Evolutionary conservation across 1,140 invertebrate genomes (phyloP).

Genomic region (Heliothis virescens): DNA sequence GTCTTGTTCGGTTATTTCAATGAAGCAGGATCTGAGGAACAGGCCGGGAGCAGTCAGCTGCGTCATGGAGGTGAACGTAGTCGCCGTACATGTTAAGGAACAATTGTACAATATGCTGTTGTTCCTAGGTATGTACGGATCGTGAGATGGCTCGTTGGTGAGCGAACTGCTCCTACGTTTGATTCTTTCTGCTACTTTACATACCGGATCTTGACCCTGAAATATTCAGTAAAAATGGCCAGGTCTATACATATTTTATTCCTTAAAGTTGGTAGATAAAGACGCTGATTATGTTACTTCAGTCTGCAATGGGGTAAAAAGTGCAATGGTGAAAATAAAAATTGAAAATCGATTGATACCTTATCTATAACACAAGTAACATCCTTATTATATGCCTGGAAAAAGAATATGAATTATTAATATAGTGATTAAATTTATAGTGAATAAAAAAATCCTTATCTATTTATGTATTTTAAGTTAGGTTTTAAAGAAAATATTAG

Average conservation of each 20-base stretch:
- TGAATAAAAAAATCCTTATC: background rate
- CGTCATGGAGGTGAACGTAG: slow-evolving; percentile 66
- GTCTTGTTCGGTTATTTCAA: slow-evolving; percentile 38
- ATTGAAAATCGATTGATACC: slow-evolving; percentile 57
- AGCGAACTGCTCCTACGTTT: slow-evolving; percentile 50
- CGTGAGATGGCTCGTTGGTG: slow-evolving; percentile 60
- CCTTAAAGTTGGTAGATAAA: too few relatives aligned
- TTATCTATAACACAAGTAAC: slow-evolving; percentile 69
- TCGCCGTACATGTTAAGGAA: slow-evolving; percentile 57
- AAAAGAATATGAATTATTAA: slow-evolving; percentile 36
- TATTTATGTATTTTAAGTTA: background rate
- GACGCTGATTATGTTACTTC: too few relatives aligned
- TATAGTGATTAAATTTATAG: background rate
- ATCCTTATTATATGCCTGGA: slow-evolving; percentile 71
- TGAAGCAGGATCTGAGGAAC: slow-evolving; percentile 64
- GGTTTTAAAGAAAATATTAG: too few relatives aligned
- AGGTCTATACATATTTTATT: too few relatives aligned
- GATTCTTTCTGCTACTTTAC: slow-evolving; percentile 52
- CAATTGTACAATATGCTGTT: slow-evolving; percentile 69
- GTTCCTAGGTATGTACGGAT: slow-evolving; percentile 70
- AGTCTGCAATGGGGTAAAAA: too few relatives aligned
- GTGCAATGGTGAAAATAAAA: slow-evolving; percentile 6
- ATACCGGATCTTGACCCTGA: slow-evolving; percentile 65
- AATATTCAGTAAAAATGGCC: slow-evolving; percentile 50
- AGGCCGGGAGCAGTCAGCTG: slow-evolving; percentile 60